Conservation (phyloP, 1,140 invertebrate species). For the Trialeurodes vaporariorum region DNA sequence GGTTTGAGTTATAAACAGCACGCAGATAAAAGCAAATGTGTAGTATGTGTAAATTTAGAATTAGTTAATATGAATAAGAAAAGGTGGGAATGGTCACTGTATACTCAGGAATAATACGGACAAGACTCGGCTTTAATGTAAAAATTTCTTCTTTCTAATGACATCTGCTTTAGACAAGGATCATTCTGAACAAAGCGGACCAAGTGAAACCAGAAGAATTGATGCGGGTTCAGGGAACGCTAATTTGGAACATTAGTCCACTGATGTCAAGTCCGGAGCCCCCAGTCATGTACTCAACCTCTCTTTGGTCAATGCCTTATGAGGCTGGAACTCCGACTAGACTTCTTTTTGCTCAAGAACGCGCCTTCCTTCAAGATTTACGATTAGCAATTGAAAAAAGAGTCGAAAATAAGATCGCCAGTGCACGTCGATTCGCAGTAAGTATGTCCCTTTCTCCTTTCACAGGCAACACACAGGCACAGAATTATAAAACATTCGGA, state of each 20-base stretch:
- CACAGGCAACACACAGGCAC: too few relatives aligned
- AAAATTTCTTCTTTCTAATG: too few relatives aligned
- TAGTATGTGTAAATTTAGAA: too few relatives aligned
- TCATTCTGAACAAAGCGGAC: constrained; percentile 90
- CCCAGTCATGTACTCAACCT: constrained; percentile 88
- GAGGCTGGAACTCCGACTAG: constrained; percentile 63
- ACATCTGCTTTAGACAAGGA: constrained; percentile 66
- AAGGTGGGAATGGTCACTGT: too few relatives aligned
- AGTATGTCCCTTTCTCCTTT: too few relatives aligned
- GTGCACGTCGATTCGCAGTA: constrained; percentile 84
- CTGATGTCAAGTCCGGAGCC: constrained; percentile 85
- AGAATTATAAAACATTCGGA: too few relatives aligned
- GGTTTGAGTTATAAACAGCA: too few relatives aligned
- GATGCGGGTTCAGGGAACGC: constrained; percentile 80
- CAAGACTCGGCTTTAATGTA: too few relatives aligned
- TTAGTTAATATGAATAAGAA: too few relatives aligned
- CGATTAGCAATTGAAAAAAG: constrained; percentile 69
- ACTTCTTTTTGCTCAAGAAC: constrained; percentile 73
- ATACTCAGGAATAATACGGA: too few relatives aligned
- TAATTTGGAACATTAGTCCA: constrained; percentile 93
- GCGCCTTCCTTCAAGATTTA: constrained; percentile 72
- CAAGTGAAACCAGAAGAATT: constrained; percentile 84
- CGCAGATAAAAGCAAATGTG: too few relatives aligned
- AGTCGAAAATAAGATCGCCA: constrained; percentile 88
- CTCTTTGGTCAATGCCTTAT: constrained; percentile 77